phyloP scores from a whole-genome alignment of 2,113 vertebrate genomes.

The Xenotilapia caudafasciata region DNA sequence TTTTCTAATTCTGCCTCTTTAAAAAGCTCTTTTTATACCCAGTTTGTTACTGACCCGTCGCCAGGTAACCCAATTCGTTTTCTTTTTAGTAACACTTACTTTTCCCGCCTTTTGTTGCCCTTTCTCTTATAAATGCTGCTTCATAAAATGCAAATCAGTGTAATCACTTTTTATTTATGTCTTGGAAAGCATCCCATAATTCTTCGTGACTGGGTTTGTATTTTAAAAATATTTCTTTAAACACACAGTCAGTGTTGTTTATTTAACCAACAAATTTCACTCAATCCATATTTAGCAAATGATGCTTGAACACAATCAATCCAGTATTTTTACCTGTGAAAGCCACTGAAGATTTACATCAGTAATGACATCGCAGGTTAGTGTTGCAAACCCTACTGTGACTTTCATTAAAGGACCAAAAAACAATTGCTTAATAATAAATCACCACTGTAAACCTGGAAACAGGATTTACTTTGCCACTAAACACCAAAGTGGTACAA shows the following conservation, averaged over 20 bases:
- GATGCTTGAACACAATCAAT: background rate
- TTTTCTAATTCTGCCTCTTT: background rate
- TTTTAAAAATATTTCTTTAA: background rate
- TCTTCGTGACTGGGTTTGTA: background rate
- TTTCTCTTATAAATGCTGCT: background rate
- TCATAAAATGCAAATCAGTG: background rate
- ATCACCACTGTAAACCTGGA: background rate
- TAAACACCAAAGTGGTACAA: background rate
- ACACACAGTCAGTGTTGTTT: background rate
- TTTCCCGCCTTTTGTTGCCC: background rate
- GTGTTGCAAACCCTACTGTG: background rate
- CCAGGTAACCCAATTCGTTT: background rate
- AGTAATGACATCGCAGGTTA: background rate
- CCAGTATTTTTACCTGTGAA: background rate
- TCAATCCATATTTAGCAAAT: background rate
- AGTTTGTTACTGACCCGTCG: background rate
- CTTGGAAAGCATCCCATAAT: background rate
- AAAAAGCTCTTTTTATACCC: background rate
- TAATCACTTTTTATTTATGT: background rate
- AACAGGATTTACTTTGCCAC: background rate
- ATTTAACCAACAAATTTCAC: background rate
- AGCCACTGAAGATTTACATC: background rate
- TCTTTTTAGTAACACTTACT: background rate
- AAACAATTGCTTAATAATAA: background rate
- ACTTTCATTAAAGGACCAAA: background rate